phyloP scores from a whole-genome alignment of 2,888 invertebrate genomes.

The Philereme vetulata region DNA sequence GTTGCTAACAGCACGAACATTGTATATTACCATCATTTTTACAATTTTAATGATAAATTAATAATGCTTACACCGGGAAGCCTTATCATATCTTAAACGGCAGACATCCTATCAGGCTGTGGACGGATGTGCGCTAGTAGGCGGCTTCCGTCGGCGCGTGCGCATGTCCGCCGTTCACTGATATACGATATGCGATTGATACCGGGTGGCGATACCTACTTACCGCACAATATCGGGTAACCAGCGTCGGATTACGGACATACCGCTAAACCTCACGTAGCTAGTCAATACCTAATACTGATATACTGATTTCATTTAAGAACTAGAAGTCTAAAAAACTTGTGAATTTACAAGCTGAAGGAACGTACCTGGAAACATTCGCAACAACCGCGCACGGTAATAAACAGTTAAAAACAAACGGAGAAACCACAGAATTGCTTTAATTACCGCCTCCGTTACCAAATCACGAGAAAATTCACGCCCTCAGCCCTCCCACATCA shows the following conservation, averaged over 20 bases:
- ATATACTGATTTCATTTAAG: conserved; percentile 6
- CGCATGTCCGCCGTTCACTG: conserved; percentile 57
- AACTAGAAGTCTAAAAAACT: not conserved
- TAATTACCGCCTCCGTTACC: conserved; percentile 79
- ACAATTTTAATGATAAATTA: conserved; percentile 12
- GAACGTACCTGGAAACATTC: conserved; percentile 43
- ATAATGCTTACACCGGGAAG: conserved; percentile 53
- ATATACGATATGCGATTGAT: conserved; percentile 50
- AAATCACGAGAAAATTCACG: conserved; percentile 81
- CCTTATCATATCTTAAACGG: conserved; percentile 65
- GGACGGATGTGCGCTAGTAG: conserved; percentile 62
- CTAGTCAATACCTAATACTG: conserved; percentile 6
- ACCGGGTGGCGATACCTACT: conserved; percentile 45
- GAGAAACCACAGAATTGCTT: conserved; percentile 76
- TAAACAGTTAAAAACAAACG: conserved; percentile 78
- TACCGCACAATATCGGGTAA: conserved; percentile 56
- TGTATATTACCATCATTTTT: conserved; percentile 8
- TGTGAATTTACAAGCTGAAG: not conserved
- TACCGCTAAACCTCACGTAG: conserved; percentile 35
- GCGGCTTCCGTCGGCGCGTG: conserved; percentile 74
- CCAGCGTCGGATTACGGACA: conserved; percentile 50
- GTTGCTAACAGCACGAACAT: conserved; percentile 7
- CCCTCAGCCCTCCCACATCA: conserved; percentile 72
- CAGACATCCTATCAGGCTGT: conserved; percentile 51
- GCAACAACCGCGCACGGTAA: conserved; percentile 59